Evolutionary conservation across 2,113 vertebrate species (phyloP).

Genomic region (Pomatostomus ruficeps): DNA sequence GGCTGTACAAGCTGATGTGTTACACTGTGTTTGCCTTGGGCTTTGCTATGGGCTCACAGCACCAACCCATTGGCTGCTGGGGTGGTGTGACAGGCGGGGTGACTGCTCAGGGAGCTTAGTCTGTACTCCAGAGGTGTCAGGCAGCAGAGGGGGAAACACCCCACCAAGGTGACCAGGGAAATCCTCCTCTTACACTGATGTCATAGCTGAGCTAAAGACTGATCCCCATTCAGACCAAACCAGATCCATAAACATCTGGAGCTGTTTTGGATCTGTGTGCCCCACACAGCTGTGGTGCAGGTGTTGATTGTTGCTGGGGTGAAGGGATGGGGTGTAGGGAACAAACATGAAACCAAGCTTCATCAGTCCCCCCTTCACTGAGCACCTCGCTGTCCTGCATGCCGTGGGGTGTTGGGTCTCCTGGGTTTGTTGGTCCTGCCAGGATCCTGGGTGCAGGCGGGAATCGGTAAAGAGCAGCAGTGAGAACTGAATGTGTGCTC

Average conservation of each 20-base stretch:
- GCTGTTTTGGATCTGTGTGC: neutral
- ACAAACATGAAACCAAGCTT: neutral
- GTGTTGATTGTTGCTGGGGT: neutral
- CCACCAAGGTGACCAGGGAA: neutral
- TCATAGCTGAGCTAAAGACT: neutral
- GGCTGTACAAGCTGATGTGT: neutral
- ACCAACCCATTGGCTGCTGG: fast-evolving
- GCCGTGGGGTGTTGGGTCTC: neutral
- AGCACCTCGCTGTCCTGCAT: fast-evolving
- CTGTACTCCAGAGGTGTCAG: neutral
- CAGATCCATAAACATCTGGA: neutral
- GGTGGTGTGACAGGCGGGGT: fast-evolving
- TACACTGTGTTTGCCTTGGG: neutral
- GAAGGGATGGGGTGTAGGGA: neutral
- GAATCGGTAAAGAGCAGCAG: neutral
- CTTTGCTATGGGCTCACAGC: neutral
- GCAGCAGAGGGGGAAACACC: neutral
- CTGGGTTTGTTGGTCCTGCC: neutral
- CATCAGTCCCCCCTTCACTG: neutral
- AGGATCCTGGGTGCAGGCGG: neutral
- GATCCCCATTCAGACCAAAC: neutral
- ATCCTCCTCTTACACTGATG: neutral
- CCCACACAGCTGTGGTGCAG: neutral
- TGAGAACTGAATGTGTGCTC: neutral
- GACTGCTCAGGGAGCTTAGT: neutral